Evolutionary conservation across 2,888 invertebrate species (phyloP).

Genomic region (Eristalinus sepulchralis): DNA sequence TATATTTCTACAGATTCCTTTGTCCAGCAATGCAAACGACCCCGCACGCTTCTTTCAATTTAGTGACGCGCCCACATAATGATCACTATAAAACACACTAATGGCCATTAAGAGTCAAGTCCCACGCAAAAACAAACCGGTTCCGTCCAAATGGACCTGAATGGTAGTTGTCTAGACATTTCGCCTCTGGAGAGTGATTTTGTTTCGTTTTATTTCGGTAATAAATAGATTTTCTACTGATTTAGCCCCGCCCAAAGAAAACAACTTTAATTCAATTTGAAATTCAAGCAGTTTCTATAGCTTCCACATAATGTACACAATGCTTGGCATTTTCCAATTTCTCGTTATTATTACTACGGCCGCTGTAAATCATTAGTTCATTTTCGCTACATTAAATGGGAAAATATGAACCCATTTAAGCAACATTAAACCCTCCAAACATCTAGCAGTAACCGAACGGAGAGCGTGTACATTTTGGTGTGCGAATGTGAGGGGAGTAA

Average conservation of each 20-base stretch:
- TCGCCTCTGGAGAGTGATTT: constrained; percentile 52
- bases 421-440: constrained; percentile 74
- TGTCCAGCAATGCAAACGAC: not conserved
- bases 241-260: constrained; percentile 10
- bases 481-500: constrained; percentile 22
- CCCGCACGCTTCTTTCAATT: constrained; percentile 29
- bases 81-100: constrained; percentile 12
- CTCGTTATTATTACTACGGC: constrained; percentile 69
- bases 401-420: constrained; percentile 80
- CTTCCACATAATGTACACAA: not conserved
- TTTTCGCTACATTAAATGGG: constrained; percentile 80
- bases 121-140: constrained; percentile 14
- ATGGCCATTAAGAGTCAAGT: constrained; percentile 30
- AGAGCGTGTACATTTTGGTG: constrained; percentile 12
- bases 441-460: constrained; percentile 18
- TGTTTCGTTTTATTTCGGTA: constrained; percentile 22
- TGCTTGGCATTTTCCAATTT: constrained; percentile 15
- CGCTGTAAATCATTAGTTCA: constrained; percentile 78
- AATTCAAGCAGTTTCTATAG: constrained; percentile 13
- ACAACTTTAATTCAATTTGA: constrained; percentile 47
- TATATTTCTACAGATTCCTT: not conserved
- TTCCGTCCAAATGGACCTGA: constrained; percentile 21
- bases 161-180: constrained; percentile 60
- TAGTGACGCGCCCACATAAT: constrained; percentile 27
- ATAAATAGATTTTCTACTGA: constrained; percentile 54